Conservation (phyloP, 2,888 invertebrate genomes). For the Leptogaster cylindrica region DNA sequence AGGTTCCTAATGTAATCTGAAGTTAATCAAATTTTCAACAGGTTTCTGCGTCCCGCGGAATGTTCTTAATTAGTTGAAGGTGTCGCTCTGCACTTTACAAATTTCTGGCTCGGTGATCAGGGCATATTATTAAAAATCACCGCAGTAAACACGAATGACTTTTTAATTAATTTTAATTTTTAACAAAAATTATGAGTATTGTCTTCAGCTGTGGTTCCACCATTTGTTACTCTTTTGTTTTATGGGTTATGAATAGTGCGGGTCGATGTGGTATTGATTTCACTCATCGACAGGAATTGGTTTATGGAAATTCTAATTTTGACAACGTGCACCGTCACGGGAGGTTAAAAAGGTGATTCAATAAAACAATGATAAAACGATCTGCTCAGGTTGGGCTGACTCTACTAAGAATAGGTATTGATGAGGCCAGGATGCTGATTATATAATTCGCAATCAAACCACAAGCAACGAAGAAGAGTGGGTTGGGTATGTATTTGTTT, state of each 20-base stretch:
- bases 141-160: slow-evolving; percentile 33
- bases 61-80: slow-evolving; percentile 35
- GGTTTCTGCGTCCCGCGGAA: slow-evolving; percentile 2
- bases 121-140: slow-evolving; percentile 25
- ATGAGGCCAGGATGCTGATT: too few species aligned
- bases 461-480: too few species aligned
- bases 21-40: slow-evolving; percentile 36
- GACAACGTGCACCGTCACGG: slow-evolving; percentile 23
- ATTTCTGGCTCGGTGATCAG: slow-evolving; percentile 2
- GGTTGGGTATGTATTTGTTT: too few species aligned
- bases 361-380: slow-evolving; percentile 1
- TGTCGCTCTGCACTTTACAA: slow-evolving; percentile 26
- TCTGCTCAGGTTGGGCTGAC: too few species aligned
- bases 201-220: not conserved
- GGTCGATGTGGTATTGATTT: not conserved
- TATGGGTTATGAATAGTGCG: not conserved
- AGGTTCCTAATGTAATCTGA: not conserved
- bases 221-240: slow-evolving; percentile 28
- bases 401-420: too few species aligned
- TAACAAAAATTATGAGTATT: slow-evolving; percentile 16
- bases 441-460: too few species aligned
- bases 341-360: slow-evolving; percentile 6
- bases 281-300: not conserved
- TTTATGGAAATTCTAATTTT: slow-evolving; percentile 16
- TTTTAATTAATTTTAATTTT: slow-evolving; percentile 35